Evolutionary conservation across 2,113 vertebrate genomes (phyloP).

Genomic region (Heterotilapia buettikoferi): DNA sequence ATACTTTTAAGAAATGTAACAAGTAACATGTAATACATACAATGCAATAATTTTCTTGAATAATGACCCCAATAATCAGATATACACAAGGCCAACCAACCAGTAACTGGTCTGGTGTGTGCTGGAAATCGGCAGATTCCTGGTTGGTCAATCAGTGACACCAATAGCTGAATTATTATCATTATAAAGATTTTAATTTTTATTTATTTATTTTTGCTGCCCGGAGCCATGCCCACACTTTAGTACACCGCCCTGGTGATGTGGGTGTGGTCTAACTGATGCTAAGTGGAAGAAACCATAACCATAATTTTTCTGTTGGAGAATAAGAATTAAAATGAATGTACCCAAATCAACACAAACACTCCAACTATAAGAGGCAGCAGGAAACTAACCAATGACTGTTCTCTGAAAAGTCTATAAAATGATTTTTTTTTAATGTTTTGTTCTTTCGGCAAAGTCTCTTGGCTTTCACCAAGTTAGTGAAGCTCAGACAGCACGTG

Average conservation of each 20-base stretch:
- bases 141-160: background rate
- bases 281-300: background rate
- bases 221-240: background rate
- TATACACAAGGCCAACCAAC: background rate
- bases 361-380: background rate
- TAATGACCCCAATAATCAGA: background rate
- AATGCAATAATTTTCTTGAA: background rate
- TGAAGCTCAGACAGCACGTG: background rate
- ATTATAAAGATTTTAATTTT: background rate
- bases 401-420: background rate
- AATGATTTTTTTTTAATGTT: background rate
- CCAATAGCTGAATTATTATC: background rate
- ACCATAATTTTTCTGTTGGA: background rate
- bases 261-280: background rate
- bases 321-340: background rate
- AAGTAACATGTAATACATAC: background rate
- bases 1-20: background rate
- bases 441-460: background rate
- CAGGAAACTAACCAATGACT: background rate
- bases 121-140: background rate
- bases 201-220: rapidly evolving
- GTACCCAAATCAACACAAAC: background rate
- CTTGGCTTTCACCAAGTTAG: background rate
- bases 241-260: background rate
- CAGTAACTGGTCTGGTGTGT: background rate